Evolutionary conservation across 92 coral and sea anemone species (phyloP).

Genomic region (Actinernus sp.): DNA sequence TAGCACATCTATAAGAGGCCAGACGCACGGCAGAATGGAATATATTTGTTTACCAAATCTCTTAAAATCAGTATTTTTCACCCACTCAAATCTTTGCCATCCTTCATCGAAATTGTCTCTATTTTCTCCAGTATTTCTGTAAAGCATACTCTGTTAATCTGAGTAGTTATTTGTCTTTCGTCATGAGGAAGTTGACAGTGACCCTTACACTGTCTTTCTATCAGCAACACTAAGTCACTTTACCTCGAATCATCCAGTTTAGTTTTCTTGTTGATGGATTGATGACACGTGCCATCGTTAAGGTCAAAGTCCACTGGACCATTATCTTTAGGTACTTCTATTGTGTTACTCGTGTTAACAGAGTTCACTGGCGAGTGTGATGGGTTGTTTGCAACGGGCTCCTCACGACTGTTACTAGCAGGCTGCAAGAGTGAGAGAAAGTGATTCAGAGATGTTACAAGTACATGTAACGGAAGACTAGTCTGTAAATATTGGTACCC

Average conservation of each 20-base stretch:
- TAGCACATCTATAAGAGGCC: no score
- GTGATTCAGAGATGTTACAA: background rate
- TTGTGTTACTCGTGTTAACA: background rate
- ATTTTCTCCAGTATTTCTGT: no score
- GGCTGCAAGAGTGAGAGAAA: constrained; percentile 13
- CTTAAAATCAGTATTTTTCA: no score
- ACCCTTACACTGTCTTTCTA: background rate
- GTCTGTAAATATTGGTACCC: no score
- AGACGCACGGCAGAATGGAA: no score
- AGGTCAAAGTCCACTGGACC: constrained; percentile 63
- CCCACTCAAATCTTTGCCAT: no score
- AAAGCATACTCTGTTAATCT: no score
- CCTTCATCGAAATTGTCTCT: no score
- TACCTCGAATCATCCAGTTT: constrained; percentile 36
- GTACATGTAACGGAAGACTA: no score
- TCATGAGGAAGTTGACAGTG: no score
- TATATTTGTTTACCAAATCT: no score
- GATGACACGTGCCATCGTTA: constrained; percentile 18
- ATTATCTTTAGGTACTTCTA: constrained; percentile 31
- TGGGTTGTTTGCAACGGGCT: constrained; percentile 18
- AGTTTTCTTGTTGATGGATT: constrained; percentile 37
- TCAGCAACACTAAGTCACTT: background rate
- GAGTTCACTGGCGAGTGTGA: constrained; percentile 1
- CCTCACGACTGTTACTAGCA: constrained; percentile 53
- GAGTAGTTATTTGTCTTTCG: no score